Evolutionary conservation across 2,113 vertebrate species (phyloP).

Genomic region (Rhipidura dahli): DNA sequence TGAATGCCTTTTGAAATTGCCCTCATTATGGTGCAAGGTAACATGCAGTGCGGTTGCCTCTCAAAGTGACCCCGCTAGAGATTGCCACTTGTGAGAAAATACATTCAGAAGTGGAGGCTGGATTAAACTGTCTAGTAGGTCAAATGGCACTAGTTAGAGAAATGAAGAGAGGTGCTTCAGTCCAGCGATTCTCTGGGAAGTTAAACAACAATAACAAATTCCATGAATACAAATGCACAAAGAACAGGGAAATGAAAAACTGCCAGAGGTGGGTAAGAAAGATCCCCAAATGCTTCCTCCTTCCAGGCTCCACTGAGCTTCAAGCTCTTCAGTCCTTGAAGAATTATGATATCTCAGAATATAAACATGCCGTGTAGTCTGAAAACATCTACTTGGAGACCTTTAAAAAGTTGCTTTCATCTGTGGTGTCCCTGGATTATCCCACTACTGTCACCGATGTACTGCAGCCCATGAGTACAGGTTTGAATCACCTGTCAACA

Average conservation of each 20-base stretch:
- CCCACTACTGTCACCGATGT: neutral
- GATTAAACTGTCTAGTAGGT: constrained; percentile 71
- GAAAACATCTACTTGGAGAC: neutral
- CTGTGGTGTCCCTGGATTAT: neutral
- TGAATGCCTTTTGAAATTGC: constrained; percentile 75
- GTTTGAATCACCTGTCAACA: neutral
- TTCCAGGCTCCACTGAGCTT: neutral
- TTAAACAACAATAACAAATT: constrained; percentile 77
- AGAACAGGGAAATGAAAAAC: constrained; percentile 12
- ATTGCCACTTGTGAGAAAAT: constrained; percentile 77
- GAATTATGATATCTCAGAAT: neutral
- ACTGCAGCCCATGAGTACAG: neutral
- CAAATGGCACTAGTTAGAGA: constrained; percentile 75
- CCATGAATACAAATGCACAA: constrained; percentile 72
- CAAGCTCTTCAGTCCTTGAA: neutral
- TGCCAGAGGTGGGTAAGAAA: neutral
- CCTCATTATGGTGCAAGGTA: constrained; percentile 65
- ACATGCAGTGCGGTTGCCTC: constrained; percentile 58
- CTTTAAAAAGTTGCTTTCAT: neutral
- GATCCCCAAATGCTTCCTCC: neutral
- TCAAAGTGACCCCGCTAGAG: constrained; percentile 71
- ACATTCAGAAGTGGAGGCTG: constrained; percentile 71
- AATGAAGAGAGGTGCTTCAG: constrained; percentile 74
- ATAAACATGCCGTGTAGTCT: neutral
- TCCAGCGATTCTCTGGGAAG: constrained; percentile 69